Evolutionary conservation across 2,113 vertebrate species (phyloP).

Genomic region (Eudorcas thomsonii): DNA sequence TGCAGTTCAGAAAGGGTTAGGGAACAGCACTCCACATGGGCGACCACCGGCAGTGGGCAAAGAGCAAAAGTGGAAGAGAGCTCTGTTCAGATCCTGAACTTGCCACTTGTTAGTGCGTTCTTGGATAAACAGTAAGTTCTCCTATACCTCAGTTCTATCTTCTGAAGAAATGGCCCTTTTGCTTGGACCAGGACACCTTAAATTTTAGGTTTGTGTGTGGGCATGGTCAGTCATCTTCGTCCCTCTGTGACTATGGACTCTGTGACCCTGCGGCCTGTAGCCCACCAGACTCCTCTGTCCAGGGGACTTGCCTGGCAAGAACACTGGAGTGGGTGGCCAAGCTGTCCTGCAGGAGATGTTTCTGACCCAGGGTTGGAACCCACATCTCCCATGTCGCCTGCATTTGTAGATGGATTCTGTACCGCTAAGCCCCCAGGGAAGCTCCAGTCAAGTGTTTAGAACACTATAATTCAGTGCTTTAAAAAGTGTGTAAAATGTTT

Average conservation of each 20-base stretch:
- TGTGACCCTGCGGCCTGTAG: neutral
- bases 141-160: neutral
- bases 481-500: neutral
- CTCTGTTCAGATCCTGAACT: neutral
- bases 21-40: neutral
- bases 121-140: neutral
- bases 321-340: neutral
- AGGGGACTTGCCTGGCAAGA: neutral
- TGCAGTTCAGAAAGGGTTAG: too few relatives aligned
- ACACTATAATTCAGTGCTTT: neutral
- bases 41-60: neutral
- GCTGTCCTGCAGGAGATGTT: neutral
- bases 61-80: neutral
- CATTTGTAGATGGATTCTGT: neutral
- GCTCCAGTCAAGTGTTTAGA: neutral
- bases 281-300: neutral
- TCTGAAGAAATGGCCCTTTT: neutral
- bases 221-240: accelerated
- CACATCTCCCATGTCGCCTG: neutral
- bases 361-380: neutral
- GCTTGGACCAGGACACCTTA: neutral
- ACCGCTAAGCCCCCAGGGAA: accelerated
- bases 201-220: neutral
- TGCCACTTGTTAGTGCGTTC: too few relatives aligned
- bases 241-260: neutral